Conservation (phyloP, 2,888 invertebrate species). For the Alcis repandata region DNA sequence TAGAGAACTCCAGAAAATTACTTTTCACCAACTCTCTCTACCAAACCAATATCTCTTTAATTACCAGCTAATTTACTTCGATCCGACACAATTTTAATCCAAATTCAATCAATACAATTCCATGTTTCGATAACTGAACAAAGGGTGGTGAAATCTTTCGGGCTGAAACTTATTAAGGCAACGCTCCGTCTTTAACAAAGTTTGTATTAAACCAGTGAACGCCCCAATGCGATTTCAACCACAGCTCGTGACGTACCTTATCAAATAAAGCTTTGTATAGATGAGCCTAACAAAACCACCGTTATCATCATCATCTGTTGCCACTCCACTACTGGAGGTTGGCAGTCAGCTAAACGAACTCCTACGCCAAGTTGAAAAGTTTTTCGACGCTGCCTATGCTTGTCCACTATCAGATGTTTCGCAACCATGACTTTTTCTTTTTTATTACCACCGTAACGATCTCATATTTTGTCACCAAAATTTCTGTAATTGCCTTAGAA, state of each 20-base stretch:
- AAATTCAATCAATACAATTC: constrained; percentile 24
- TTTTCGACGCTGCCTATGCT: too few relatives aligned
- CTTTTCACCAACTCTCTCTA: too few relatives aligned
- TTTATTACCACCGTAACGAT: too few relatives aligned
- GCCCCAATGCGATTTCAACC: constrained; percentile 27
- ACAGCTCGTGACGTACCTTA: constrained; percentile 32
- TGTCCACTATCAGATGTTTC: too few relatives aligned
- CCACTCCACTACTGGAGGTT: too few relatives aligned
- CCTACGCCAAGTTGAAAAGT: too few relatives aligned
- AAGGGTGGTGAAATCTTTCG: constrained; percentile 28
- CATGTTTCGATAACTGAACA: constrained; percentile 27
- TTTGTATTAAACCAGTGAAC: constrained; percentile 37
- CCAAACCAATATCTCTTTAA: background rate
- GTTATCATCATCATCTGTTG: too few relatives aligned
- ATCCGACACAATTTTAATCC: background rate
- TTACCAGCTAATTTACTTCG: background rate
- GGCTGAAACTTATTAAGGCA: constrained; percentile 34
- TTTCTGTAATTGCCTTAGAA: too few relatives aligned
- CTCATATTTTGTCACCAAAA: too few relatives aligned
- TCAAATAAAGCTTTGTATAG: constrained; percentile 25
- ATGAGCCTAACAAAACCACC: constrained; percentile 12
- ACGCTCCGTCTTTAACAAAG: constrained; percentile 33
- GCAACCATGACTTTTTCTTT: too few relatives aligned
- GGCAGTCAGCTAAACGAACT: too few relatives aligned
- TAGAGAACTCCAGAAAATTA: too few relatives aligned